Base-by-base conservation (phyloP, 1,140 invertebrate genomes). In the Planococcus citri region DNA sequence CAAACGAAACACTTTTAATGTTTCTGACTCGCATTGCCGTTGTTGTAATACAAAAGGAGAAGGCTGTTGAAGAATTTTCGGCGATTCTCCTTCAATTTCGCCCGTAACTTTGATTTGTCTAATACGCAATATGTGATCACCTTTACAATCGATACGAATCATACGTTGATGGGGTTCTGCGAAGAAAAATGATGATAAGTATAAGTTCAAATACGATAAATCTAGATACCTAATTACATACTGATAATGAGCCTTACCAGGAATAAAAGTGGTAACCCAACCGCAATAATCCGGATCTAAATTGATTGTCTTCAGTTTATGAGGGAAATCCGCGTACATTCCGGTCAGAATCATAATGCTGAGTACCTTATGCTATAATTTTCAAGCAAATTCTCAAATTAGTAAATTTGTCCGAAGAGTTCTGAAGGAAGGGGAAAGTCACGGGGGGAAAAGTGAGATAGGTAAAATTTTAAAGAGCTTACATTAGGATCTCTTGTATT, bases 311-410 rank as follows among this genome's bases (percentile, higher is more conserved):
- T 87, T 84, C 71, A 95, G 81, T 75, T 91, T 88, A 22, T 84
- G 81, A 75, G 94, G 80, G 73, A 96, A 92, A 71, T 93, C 92
- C 9, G 83, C 79, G 74, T 87, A 88, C 67, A 83, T 80, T 1
- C 93, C 92, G 68, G 88, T 89, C 77, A 87, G 87, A 76, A 95
- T 93, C 8, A 85, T 84, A 4, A 94, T 83, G 73, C 85, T 85
- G 2, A 89, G 86, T 0, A 94, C 92, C 80, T 95, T 97, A 75
- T 93, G 94, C 91, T 95, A 78, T n/a, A n/a, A n/a, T n/a, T n/a
- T n/a, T n/a, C 10, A 64, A 64, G 14, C 10, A 25, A 64, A 64
- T 4, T 25, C 4, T 17, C 21, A 20, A n/a, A n/a, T 6, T 22
- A 6, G 17, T 67, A 58, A 20, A 58, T 8, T 27, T 24, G 10